Evolutionary conservation across 2,113 vertebrate genomes (phyloP).

Genomic region (Struthio camelus): DNA sequence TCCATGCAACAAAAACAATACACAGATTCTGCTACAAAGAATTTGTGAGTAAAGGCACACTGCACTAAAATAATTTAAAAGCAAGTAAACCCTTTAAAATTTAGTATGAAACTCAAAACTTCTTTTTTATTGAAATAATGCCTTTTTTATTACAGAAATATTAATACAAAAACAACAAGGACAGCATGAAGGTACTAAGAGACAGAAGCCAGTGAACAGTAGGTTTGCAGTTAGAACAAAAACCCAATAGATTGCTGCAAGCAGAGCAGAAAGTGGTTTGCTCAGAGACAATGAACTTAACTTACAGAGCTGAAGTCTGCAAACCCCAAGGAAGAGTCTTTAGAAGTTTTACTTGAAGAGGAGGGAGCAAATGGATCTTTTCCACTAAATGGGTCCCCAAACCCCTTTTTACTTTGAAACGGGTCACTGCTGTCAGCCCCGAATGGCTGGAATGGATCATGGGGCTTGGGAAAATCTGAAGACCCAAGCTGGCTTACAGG

Average conservation of each 20-base stretch:
- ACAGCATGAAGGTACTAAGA: constrained; percentile 54
- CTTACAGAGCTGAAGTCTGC: constrained; percentile 95
- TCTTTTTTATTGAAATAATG: constrained; percentile 73
- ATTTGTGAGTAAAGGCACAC: constrained; percentile 26
- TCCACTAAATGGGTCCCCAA: constrained; percentile 96
- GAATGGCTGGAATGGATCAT: constrained; percentile 95
- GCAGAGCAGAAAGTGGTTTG: constrained; percentile 69
- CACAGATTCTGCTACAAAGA: not conserved
- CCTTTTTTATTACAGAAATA: constrained; percentile 74
- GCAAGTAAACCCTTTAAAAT: constrained; percentile 51
- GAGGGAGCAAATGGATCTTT: constrained; percentile 94
- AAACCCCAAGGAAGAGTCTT: constrained; percentile 87
- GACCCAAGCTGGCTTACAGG: constrained; percentile 88
- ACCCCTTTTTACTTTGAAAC: constrained; percentile 92
- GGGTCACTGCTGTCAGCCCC: constrained; percentile 86
- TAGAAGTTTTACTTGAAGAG: constrained; percentile 90
- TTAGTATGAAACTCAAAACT: constrained; percentile 40
- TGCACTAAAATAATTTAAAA: constrained; percentile 48
- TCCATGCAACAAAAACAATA: constrained; percentile 37
- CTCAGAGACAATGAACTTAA: constrained; percentile 84
- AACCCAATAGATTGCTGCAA: constrained; percentile 67
- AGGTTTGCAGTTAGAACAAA: constrained; percentile 38
- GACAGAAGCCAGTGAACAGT: constrained; percentile 46
- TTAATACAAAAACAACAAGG: constrained; percentile 66
- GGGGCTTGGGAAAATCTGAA: constrained; percentile 84